A percentile compares a stretch with the other conserved stretches of the same genome.
Conservation (phyloP, 2,113 vertebrate species). For the Scortum barcoo region DNA sequence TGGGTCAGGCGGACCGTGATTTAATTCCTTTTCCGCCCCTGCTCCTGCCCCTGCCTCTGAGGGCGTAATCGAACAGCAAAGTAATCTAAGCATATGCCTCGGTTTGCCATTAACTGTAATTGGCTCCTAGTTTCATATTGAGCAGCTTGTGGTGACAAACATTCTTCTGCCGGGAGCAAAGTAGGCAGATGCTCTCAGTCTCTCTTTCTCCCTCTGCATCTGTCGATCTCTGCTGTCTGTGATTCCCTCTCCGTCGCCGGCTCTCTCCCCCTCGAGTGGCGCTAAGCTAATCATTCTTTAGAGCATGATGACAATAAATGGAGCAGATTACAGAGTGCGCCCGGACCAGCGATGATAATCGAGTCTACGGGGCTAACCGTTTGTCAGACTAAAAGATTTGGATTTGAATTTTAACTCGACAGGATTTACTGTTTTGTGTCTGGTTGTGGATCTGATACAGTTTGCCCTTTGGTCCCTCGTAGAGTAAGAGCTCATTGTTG, state of each 20-base stretch:
- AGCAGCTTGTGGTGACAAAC: conserved; percentile 67
- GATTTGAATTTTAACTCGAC: conserved; percentile 10
- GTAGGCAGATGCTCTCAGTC: conserved; percentile 50
- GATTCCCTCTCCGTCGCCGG: background rate
- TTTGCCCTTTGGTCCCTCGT: conserved; percentile 11
- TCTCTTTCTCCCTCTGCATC: conserved; percentile 41
- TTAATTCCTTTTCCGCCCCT: conserved; percentile 21
- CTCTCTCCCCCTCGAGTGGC: background rate
- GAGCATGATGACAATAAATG: conserved; percentile 20
- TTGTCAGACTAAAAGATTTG: conserved; percentile 16
- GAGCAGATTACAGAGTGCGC: conserved; percentile 11
- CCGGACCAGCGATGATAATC: conserved; percentile 9
- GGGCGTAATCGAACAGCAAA: conserved; percentile 24
- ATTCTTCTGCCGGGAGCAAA: conserved; percentile 52
- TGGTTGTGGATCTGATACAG: conserved; percentile 2
- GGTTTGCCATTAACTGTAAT: conserved; percentile 73
- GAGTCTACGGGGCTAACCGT: conserved; percentile 7
- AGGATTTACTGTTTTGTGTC: conserved; percentile 7
- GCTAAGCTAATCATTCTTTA: conserved; percentile 17
- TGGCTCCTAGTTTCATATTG: conserved; percentile 51
- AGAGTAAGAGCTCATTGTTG: conserved; percentile 1
- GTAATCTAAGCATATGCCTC: conserved; percentile 49
- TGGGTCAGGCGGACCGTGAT: background rate
- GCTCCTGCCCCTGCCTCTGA: conserved; percentile 18
- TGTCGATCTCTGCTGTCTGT: conserved; percentile 25